Conservation (phyloP, 2,113 vertebrate genomes). For the Catharus fuscescens region DNA sequence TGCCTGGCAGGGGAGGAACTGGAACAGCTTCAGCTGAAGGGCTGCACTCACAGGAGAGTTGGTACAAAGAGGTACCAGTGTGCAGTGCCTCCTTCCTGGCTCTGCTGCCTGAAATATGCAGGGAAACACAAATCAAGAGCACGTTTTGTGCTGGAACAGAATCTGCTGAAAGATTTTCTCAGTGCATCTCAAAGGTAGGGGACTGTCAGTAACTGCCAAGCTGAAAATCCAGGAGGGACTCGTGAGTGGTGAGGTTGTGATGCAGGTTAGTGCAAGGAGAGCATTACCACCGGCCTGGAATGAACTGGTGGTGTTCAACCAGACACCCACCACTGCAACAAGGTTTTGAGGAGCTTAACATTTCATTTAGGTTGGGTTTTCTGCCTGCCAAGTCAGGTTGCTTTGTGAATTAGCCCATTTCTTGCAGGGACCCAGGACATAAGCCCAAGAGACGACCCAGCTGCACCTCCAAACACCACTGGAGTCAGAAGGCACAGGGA, state of each 20-base stretch:
- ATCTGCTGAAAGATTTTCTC: not conserved
- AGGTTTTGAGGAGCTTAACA: fast-evolving
- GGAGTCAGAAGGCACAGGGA: not conserved
- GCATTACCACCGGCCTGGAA: not conserved
- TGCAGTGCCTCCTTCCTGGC: not conserved
- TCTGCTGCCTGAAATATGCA: not conserved
- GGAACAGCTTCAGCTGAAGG: not conserved
- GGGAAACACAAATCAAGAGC: not conserved
- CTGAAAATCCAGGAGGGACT: not conserved
- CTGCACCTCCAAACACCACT: not conserved
- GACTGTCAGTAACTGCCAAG: not conserved
- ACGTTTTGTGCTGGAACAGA: not conserved
- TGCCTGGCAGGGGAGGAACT: not conserved
- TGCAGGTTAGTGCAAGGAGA: not conserved
- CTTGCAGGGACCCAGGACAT: not conserved
- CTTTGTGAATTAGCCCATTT: not conserved
- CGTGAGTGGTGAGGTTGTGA: fast-evolving
- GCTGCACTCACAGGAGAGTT: not conserved
- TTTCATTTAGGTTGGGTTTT: not conserved
- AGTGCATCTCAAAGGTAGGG: not conserved
- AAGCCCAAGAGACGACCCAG: not conserved
- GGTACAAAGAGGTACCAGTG: not conserved
- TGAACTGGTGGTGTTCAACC: not conserved
- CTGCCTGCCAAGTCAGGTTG: not conserved
- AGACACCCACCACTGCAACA: not conserved